Evolutionary conservation across 2,888 invertebrate genomes (phyloP).

Genomic region (Carabus problematicus): DNA sequence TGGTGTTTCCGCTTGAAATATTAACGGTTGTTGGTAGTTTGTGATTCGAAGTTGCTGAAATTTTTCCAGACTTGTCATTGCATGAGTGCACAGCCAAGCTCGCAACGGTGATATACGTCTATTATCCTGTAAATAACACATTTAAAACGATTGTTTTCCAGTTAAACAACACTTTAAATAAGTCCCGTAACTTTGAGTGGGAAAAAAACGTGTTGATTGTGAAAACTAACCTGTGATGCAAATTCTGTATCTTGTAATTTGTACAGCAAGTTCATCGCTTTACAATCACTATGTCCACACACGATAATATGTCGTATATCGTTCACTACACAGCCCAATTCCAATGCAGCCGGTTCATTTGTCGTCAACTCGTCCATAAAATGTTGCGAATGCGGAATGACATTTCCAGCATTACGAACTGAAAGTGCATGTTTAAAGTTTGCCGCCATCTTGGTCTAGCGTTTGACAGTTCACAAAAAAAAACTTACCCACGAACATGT

Average conservation of each 20-base stretch:
- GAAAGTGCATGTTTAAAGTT: slow-evolving; percentile 53
- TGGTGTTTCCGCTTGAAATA: slow-evolving; percentile 88
- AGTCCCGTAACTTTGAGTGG: neutral
- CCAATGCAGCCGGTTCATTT: slow-evolving; percentile 95
- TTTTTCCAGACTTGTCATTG: slow-evolving; percentile 79
- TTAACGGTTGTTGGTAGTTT: slow-evolving; percentile 73
- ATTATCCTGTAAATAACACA: slow-evolving; percentile 66
- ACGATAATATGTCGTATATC: slow-evolving; percentile 92
- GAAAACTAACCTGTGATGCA: slow-evolving; percentile 67
- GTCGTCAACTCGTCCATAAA: slow-evolving; percentile 87
- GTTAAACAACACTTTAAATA: neutral
- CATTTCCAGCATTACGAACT: slow-evolving; percentile 96
- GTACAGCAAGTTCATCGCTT: slow-evolving; percentile 94
- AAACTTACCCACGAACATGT: slow-evolving; percentile 91
- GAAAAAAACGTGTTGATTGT: no score
- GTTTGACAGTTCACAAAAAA: slow-evolving; percentile 11
- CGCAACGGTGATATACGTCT: slow-evolving; percentile 85
- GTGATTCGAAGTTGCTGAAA: slow-evolving; percentile 74
- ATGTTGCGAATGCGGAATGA: slow-evolving; percentile 90
- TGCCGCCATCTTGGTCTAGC: slow-evolving; percentile 5
- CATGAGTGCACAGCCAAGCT: slow-evolving; percentile 92
- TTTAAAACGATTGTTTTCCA: slow-evolving; percentile 22
- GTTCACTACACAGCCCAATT: slow-evolving; percentile 91
- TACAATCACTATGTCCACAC: slow-evolving; percentile 98
- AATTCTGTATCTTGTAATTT: slow-evolving; percentile 80